Conservation (phyloP, 2,113 vertebrate genomes). For the Leiothrix lutea region DNA sequence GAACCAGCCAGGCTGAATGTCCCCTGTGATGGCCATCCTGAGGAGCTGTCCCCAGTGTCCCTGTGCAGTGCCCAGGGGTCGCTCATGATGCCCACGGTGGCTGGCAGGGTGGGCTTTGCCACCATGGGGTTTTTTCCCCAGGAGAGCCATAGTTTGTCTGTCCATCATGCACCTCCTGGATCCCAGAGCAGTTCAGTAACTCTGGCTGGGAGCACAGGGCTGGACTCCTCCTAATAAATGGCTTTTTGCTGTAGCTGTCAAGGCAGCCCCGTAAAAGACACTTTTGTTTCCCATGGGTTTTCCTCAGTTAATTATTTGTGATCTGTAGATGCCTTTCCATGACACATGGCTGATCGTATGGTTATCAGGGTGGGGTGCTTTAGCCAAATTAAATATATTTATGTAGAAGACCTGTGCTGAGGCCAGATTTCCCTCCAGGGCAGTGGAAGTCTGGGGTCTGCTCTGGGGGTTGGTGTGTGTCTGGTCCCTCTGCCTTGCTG, state of each 20-base stretch:
- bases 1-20: neutral
- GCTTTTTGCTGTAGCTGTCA: neutral
- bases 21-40: rapidly evolving
- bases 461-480: neutral
- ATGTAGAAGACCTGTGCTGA: neutral
- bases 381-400: constrained; percentile 43
- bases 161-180: rapidly evolving
- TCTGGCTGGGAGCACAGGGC: neutral
- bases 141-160: neutral
- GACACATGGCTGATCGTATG: constrained; percentile 37
- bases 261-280: constrained; percentile 6
- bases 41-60: neutral
- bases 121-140: rapidly evolving
- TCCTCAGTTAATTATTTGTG: constrained; percentile 68
- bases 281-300: constrained; percentile 57
- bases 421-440: neutral
- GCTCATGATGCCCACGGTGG: neutral
- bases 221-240: neutral
- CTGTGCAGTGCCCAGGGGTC: rapidly evolving
- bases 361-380: neutral
- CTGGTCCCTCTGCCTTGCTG: neutral
- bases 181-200: neutral
- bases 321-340: constrained; percentile 51
- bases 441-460: neutral
- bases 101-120: neutral